Evolutionary conservation across 2,113 vertebrate species (phyloP), one percentile per base, ranked within the genome.

Genomic region (Myotis lucifugus): DNA sequence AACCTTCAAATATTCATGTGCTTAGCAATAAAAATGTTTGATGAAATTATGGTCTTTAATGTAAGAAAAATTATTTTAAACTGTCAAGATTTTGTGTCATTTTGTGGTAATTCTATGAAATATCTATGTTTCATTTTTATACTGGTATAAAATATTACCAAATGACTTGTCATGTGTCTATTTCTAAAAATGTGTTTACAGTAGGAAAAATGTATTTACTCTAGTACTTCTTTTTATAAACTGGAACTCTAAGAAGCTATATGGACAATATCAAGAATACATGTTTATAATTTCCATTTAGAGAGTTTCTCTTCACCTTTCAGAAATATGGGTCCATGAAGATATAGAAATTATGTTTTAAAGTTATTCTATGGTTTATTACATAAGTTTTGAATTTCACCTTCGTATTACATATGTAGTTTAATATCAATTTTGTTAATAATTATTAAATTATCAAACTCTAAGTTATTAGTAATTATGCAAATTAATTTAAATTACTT

Each of bases 41-140:
- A 59, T 32, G 73, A 93, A 76, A 74, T 37, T 0, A n/a, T 61
- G 5, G 1, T 27, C 19, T 89, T 93, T 83, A 64, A 56, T 77
- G 19, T 70, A 50, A 89, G 59, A 52, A 88, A 90, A 32, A 29
- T 18, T 70, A 85, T 27, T 74, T 87, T 18, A 9, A 82, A 42
- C 11, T 46, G 15, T 81, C 19, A 17, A 19, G 3, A 29, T 69
- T 94, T 92, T 29, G 0, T 78, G 19, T 40, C 21, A 46, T 74
- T 93, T 91, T 72, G 11, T 93, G 77, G n/a, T 1, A 78, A 89
- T 81, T 88, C 56, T 85, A 40, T 74, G n/a, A 87, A 11, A 40
- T 64, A 34, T 96, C 13, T 85, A 14, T 40, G n/a, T 79, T 93
- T 94, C 9, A 76, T 11, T 93, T 82, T 87, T 67, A 72, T 46